phyloP scores from a whole-genome alignment of 2,888 invertebrate genomes.

The Macrophya annulata region DNA sequence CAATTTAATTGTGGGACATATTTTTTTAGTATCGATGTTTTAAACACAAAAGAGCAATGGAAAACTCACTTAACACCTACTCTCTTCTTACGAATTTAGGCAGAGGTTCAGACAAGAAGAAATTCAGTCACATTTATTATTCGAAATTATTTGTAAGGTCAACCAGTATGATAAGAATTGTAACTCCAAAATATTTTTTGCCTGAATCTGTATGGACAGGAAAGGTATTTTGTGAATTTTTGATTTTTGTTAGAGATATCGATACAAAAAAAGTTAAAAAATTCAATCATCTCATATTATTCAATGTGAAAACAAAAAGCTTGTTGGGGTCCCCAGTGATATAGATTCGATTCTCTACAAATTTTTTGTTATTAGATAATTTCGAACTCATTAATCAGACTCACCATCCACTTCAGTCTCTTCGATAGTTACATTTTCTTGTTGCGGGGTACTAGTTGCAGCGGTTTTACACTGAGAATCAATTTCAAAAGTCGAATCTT shows the following conservation, averaged over 20 bases:
- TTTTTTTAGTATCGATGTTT: neutral
- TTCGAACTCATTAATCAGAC: neutral
- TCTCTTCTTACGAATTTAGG: neutral
- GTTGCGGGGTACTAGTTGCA: slow-evolving; percentile 13
- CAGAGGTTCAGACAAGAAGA: neutral
- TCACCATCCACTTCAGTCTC: slow-evolving; percentile 5
- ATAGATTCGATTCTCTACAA: neutral
- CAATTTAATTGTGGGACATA: neutral
- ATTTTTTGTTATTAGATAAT: neutral
- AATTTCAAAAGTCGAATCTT: neutral
- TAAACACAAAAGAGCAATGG: neutral
- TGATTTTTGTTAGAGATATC: neutral
- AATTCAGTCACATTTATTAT: neutral
- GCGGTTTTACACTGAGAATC: neutral
- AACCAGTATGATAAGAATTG: no score
- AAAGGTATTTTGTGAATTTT: no score
- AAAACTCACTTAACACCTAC: neutral
- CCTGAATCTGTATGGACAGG: no score
- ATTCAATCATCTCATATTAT: neutral
- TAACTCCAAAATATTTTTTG: no score
- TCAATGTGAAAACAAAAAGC: neutral
- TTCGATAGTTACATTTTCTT: neutral
- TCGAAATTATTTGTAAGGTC: no score
- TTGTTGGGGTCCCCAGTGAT: no score
- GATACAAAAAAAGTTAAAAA: neutral